Base-by-base conservation (phyloP, 2,797 vertebrate genomes). In the Pelochelys cantorii region DNA sequence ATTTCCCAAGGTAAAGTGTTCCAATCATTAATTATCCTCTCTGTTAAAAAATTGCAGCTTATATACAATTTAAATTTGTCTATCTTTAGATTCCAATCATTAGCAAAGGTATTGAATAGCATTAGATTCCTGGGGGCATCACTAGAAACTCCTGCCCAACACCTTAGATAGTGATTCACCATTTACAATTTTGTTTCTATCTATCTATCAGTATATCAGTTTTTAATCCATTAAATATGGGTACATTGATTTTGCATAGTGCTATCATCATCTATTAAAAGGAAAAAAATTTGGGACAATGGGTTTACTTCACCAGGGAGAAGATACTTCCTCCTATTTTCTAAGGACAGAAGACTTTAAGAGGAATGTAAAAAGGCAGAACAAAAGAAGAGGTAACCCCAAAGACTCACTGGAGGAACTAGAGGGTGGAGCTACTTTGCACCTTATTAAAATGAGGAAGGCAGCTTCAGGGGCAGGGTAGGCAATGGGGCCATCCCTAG, bases 31-130 rank as follows among this genome's bases (percentile, higher is more conserved):
- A 79, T 14, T 89, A 27, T 0, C 83, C 42, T 93, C 56, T 27
- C 11, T 12, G 25, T 29, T 60, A 60, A 60, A 91, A 90, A 87
- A 91, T 87, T 83, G 9, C 91, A 86, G 71, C 90, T 94, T 92
- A 55, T 79, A 90, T 12, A 34, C 87, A 77, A 17, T 56, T 56
- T 79, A 12, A 81, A 93, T 88, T 91, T 91, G 59, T 59, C 88
- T 93, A 86, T 74, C 23, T 87, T 93, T 87, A 1, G 17, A 54
- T 93, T 87, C 79, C 87, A 90, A 87, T 2, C 60, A 83, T 7
- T 7, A 57, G 4, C 77, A 83, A 1, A 83, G 77, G n/a, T 3
- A 65, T 6, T 27, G 18, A 87, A 89, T 85, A 92, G 68, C 4
- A 17, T 83, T 65, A 31, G 59, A 79, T 48, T 79, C 0, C 9